phyloP scores from a whole-genome alignment of 2,797 vertebrate genomes.

The Pseudopleuronectes americanus region DNA sequence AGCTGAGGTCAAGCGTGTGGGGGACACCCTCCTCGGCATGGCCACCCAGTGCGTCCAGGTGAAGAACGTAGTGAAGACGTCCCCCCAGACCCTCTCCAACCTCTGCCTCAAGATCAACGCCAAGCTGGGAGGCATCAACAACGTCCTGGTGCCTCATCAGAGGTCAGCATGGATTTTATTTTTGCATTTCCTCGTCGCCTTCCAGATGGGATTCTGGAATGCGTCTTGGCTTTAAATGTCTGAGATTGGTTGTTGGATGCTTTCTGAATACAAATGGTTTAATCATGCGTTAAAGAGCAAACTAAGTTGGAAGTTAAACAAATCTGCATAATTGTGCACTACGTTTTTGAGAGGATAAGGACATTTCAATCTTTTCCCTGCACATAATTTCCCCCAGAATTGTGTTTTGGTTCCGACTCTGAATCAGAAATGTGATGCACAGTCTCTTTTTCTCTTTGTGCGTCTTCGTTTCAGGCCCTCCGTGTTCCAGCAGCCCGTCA shows the following conservation, averaged over 20 bases:
- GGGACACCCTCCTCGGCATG: conserved; percentile 98
- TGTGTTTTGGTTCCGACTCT: not conserved
- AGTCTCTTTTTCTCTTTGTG: not conserved
- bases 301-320: not conserved
- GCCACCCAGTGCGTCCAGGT: conserved; percentile 99
- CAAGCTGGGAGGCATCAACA: conserved; percentile 98
- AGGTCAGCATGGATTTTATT: conserved; percentile 79
- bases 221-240: not conserved
- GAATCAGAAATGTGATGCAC: not conserved
- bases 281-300: conserved; percentile 15
- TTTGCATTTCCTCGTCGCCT: fast-evolving
- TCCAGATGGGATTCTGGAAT: conserved; percentile 8
- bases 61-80: conserved; percentile 99
- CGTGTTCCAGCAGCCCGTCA: conserved; percentile 98
- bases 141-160: conserved; percentile 98
- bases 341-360: not conserved
- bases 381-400: not conserved
- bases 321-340: not conserved
- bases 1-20: conserved; percentile 99
- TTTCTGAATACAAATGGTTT: conserved; percentile 4
- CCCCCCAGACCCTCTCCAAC: conserved; percentile 97
- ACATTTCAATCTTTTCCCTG: not conserved
- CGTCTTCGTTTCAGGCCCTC: conserved; percentile 86
- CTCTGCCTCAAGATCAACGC: conserved; percentile 99
- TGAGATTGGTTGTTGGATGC: not conserved